Evolutionary conservation across 2,888 invertebrate genomes (phyloP).

Genomic region (Fragum sueziense): DNA sequence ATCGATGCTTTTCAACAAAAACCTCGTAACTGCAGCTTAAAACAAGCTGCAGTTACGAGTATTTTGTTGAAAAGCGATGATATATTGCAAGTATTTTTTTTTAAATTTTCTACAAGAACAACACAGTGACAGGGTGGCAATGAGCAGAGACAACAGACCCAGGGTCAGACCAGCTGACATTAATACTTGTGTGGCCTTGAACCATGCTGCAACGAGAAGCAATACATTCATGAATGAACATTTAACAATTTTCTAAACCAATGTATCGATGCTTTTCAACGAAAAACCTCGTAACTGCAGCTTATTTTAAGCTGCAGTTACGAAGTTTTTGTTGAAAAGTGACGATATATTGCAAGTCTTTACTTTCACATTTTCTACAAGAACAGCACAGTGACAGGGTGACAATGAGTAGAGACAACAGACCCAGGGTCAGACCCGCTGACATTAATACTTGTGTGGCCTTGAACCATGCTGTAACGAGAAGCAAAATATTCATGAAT

Average conservation of each 20-base stretch:
- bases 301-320: too few species aligned
- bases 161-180: conserved; percentile 72
- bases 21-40: too few species aligned
- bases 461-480: conserved; percentile 75
- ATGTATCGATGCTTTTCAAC: too few species aligned
- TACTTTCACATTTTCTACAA: conserved; percentile 72
- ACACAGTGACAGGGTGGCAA: conserved; percentile 76
- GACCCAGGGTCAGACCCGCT: conserved; percentile 69
- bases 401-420: conserved; percentile 72
- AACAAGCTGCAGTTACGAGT: too few species aligned
- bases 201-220: conserved; percentile 71
- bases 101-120: conserved; percentile 74
- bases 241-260: too few species aligned
- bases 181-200: conserved; percentile 73
- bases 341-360: too few species aligned
- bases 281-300: too few species aligned
- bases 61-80: too few species aligned
- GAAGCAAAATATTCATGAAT: background rate
- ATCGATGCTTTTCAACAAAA: too few species aligned
- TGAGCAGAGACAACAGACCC: conserved; percentile 69
- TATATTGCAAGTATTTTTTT: too few species aligned
- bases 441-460: conserved; percentile 74
- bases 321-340: too few species aligned
- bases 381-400: conserved; percentile 76
- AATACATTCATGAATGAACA: background rate